phyloP scores from a whole-genome alignment of 2,113 vertebrate genomes.

The Brevimyrus niger region DNA sequence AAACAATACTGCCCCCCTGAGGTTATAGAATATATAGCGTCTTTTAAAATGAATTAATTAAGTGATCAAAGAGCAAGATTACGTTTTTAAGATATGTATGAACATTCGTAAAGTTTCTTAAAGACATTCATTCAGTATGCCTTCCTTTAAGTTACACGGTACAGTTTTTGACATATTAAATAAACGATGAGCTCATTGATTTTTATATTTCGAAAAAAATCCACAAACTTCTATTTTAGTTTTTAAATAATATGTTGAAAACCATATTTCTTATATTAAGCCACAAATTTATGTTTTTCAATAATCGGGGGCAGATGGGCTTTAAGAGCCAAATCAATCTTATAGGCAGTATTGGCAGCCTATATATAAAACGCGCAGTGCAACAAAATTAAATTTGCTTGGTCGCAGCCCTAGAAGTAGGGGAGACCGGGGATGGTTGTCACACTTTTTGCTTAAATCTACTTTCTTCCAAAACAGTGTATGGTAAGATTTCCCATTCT shows the following conservation, averaged over 20 bases:
- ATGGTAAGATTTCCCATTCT: too few species aligned
- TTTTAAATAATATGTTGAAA: background rate
- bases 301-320: background rate
- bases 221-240: background rate
- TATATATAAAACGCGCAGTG: background rate
- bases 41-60: background rate
- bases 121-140: background rate
- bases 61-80: background rate
- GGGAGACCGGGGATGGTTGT: too few species aligned
- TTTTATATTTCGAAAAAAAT: background rate
- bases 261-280: background rate
- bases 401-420: background rate
- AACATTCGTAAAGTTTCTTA: background rate
- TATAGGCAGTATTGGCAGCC: background rate
- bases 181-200: background rate
- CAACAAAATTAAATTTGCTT: too few species aligned
- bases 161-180: background rate
- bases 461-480: too few species aligned
- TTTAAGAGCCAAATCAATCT: background rate
- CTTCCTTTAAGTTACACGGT: background rate
- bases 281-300: background rate
- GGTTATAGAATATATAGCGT: background rate
- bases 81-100: background rate
- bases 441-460: too few species aligned
- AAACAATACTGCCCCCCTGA: slow-evolving; percentile 15